phyloP scores from a whole-genome alignment of 2,797 vertebrate species.

The Myotis planiceps region DNA sequence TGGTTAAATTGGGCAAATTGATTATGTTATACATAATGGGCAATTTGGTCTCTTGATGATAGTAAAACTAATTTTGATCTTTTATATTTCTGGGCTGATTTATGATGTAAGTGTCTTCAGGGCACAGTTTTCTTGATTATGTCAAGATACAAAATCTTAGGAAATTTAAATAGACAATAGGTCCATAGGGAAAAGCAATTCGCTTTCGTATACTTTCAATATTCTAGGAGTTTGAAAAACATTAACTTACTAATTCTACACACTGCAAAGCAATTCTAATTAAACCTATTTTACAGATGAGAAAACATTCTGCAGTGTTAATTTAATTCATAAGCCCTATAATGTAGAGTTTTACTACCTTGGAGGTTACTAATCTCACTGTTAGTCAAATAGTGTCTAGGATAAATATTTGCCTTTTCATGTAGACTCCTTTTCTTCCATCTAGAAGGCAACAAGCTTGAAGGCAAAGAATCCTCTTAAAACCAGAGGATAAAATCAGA shows the following conservation, averaged over 20 bases:
- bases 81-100: not conserved
- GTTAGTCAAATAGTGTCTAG: not conserved
- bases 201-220: not conserved
- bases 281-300: conserved; percentile 38
- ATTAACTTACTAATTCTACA: not conserved
- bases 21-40: conserved; percentile 18
- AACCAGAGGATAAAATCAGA: not conserved
- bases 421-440: not conserved
- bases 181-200: not conserved
- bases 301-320: not conserved
- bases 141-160: not conserved
- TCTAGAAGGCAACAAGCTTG: not conserved
- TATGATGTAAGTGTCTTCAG: not conserved
- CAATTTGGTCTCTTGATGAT: not conserved
- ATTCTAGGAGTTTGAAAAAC: conserved; percentile 35
- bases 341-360: not conserved
- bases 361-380: not conserved
- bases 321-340: not conserved
- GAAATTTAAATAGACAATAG: not conserved
- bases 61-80: not conserved
- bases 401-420: not conserved
- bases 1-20: not conserved
- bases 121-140: conserved; percentile 1
- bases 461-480: not conserved
- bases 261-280: not conserved